phyloP scores from a whole-genome alignment of 2,888 invertebrate species.

The Sarcophaga variegata region DNA sequence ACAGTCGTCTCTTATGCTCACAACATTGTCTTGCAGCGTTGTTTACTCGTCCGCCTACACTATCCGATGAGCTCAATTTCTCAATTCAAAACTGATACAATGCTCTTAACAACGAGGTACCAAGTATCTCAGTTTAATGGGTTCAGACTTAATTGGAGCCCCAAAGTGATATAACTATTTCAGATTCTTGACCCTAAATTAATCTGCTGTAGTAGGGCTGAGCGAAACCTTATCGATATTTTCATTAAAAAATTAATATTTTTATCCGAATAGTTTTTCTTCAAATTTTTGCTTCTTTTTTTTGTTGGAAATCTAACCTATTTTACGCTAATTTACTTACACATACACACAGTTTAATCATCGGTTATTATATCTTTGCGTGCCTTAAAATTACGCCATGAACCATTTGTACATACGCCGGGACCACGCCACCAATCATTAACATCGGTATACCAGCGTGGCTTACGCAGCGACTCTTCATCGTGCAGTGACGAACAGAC shows the following conservation, averaged over 20 bases:
- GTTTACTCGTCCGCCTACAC: too few relatives aligned
- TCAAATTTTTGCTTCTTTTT: neutral
- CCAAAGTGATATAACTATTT: too few relatives aligned
- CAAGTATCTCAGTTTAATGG: too few relatives aligned
- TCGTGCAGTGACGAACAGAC: constrained; percentile 84
- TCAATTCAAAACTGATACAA: too few relatives aligned
- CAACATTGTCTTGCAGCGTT: too few relatives aligned
- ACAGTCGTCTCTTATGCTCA: too few relatives aligned
- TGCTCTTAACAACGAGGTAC: too few relatives aligned
- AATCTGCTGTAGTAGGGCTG: too few relatives aligned
- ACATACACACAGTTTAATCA: constrained; percentile 74
- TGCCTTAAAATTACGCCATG: constrained; percentile 85
- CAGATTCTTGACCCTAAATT: too few relatives aligned
- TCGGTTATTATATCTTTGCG: constrained; percentile 81
- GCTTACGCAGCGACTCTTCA: constrained; percentile 79
- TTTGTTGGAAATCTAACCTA: constrained; percentile 5
- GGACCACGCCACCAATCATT: constrained; percentile 96
- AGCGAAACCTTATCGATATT: too few relatives aligned
- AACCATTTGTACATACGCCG: constrained; percentile 89
- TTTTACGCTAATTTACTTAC: constrained; percentile 9
- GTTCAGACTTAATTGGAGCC: too few relatives aligned
- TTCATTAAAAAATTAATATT: neutral
- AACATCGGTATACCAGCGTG: constrained; percentile 85
- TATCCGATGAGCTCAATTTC: too few relatives aligned
- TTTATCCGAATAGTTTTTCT: constrained; percentile 9